Evolutionary conservation across 2,888 invertebrate species (phyloP).

Genomic region (Apoda limacodes): DNA sequence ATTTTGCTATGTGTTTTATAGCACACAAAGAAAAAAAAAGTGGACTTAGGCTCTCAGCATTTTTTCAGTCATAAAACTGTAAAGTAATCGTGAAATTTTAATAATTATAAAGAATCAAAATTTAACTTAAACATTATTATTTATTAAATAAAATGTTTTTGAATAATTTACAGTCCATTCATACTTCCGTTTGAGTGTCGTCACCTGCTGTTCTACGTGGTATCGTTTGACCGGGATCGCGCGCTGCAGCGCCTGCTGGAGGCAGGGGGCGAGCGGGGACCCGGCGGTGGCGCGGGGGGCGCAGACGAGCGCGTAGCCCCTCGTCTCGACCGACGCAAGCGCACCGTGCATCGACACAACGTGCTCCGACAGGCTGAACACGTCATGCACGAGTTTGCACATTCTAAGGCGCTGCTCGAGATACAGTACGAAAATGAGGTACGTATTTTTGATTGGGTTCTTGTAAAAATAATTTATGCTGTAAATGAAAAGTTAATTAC

Average conservation of each 20-base stretch:
- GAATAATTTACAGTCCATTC: constrained; percentile 85
- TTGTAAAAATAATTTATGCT: no score
- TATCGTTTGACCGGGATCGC: constrained; percentile 97
- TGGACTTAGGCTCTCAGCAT: no score
- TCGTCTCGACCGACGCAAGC: constrained; percentile 91
- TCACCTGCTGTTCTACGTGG: constrained; percentile 95
- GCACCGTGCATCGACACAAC: constrained; percentile 89
- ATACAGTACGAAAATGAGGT: constrained; percentile 77
- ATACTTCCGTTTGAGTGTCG: constrained; percentile 97
- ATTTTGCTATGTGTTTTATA: no score
- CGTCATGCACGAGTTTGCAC: constrained; percentile 92
- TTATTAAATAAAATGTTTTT: no score
- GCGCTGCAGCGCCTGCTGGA: constrained; percentile 95
- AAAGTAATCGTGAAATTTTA: no score
- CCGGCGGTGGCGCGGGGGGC: constrained; percentile 27
- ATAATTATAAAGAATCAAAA: not conserved
- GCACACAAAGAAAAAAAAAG: no score
- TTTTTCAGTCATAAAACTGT: no score
- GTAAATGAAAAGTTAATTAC: no score
- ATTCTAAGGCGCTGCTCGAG: constrained; percentile 91
- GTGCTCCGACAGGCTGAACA: constrained; percentile 96
- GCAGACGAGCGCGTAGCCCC: constrained; percentile 91
- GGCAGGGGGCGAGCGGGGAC: constrained; percentile 87
- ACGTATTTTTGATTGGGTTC: no score
- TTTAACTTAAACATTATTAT: constrained; percentile 3